These are phyloP conservation scores for Chrysopa pallens DNA, from an alignment of 1,140 invertebrate species.

Conservation along the genomic window DNA sequence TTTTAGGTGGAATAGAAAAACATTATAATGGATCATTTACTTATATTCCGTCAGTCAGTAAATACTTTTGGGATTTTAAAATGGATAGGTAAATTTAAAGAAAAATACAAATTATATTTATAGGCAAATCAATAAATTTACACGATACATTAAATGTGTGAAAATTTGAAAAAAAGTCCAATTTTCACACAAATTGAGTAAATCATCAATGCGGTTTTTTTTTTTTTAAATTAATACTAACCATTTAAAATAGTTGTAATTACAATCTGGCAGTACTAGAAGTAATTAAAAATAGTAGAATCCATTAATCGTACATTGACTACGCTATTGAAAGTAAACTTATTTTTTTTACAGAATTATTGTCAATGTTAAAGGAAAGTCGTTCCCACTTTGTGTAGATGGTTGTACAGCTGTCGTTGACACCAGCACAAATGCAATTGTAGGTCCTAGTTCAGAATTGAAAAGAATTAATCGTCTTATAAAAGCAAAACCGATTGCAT, in stretches of 20 bases:
- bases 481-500: slow-evolving; percentile 34
- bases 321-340: neutral
- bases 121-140: neutral
- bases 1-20: slow-evolving; percentile 50
- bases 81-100: slow-evolving; percentile 37
- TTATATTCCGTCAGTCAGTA: slow-evolving; percentile 39
- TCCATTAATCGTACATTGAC: too few relatives aligned
- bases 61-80: slow-evolving; percentile 58
- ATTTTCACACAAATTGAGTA: neutral
- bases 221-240: neutral
- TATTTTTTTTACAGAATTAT: neutral
- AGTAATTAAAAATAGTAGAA: neutral
- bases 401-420: slow-evolving; percentile 53
- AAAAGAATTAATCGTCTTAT: slow-evolving; percentile 39
- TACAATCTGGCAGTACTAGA: neutral
- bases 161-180: neutral
- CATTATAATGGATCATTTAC: slow-evolving; percentile 34
- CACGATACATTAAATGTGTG: neutral
- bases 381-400: slow-evolving; percentile 20
- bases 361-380: slow-evolving; percentile 4
- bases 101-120: neutral
- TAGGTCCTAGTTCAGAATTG: slow-evolving; percentile 44
- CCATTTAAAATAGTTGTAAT: neutral
- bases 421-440: slow-evolving; percentile 57
- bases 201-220: neutral